Evolutionary conservation across 1,140 invertebrate species (phyloP).

Genomic region (Drosophila carrolli): DNA sequence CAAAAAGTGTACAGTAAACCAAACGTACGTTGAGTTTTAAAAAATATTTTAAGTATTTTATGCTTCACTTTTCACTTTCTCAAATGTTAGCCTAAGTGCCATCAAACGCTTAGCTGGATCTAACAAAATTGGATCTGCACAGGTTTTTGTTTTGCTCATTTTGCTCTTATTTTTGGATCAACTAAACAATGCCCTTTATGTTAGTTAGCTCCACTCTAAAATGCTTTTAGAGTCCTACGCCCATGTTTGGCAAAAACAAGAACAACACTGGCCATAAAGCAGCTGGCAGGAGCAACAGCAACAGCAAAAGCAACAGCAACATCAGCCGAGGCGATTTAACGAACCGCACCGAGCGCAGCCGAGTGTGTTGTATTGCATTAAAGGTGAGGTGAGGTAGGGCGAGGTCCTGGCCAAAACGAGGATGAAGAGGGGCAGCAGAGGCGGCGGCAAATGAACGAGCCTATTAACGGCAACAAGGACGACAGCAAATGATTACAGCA

Average conservation of each 20-base stretch:
- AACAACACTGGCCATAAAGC: conserved; percentile 38
- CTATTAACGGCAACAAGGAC: conserved; percentile 80
- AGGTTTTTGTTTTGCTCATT: neutral
- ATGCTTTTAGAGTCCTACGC: conserved; percentile 11
- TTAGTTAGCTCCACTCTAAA: neutral
- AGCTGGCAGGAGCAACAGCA: conserved; percentile 11
- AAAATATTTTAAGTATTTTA: no score
- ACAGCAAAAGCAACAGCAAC: neutral
- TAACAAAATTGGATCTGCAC: neutral
- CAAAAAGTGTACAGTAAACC: no score
- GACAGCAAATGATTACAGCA: conserved; percentile 68
- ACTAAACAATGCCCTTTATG: neutral
- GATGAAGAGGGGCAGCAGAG: neutral
- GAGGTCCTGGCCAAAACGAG: conserved; percentile 25
- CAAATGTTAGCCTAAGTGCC: no score
- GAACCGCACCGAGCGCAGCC: conserved; percentile 79
- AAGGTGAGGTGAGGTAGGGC: conserved; percentile 52
- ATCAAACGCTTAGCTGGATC: no score
- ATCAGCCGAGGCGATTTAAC: conserved; percentile 67
- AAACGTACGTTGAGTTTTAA: no score
- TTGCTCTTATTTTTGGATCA: conserved; percentile 1
- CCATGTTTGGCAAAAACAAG: conserved; percentile 27
- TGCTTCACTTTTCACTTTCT: no score
- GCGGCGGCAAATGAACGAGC: conserved; percentile 72
- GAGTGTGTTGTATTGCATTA: conserved; percentile 81